Percentiles rank a stretch among this genome's conserved stretches.
Conservation (phyloP, 2,113 vertebrate species). For the Muscicapa adusta region DNA sequence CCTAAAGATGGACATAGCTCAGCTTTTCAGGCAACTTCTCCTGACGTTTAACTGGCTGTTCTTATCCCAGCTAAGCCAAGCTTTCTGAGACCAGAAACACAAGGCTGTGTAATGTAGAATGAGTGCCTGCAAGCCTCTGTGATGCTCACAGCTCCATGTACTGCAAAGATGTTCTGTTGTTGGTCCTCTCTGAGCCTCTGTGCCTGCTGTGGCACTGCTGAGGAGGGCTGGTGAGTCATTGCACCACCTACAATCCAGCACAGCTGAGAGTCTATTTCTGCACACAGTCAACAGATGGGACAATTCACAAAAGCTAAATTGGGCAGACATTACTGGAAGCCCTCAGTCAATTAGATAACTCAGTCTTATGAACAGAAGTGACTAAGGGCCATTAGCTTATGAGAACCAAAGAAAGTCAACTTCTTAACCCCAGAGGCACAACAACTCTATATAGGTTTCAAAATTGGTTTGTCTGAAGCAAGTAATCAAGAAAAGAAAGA, state of each 20-base stretch:
- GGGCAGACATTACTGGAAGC: not conserved
- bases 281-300: not conserved
- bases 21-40: not conserved
- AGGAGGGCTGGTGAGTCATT: not conserved
- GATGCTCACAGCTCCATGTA: not conserved
- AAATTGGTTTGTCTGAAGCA: not conserved
- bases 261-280: not conserved
- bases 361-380: not conserved
- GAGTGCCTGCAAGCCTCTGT: not conserved
- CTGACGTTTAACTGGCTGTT: not conserved
- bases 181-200: not conserved
- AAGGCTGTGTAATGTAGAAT: not conserved
- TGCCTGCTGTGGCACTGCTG: not conserved
- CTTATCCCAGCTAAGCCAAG: not conserved
- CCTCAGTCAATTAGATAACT: not conserved
- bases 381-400: not conserved
- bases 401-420: not conserved
- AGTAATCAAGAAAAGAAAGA: conserved; percentile 1
- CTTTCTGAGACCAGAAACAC: not conserved
- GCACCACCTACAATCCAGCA: not conserved
- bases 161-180: not conserved
- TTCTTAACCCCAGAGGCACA: not conserved
- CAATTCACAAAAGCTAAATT: not conserved
- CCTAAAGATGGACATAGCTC: not conserved
- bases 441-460: not conserved